Base-by-base conservation (phyloP, 2,888 invertebrate genomes). In the Aquatica leii region DNA sequence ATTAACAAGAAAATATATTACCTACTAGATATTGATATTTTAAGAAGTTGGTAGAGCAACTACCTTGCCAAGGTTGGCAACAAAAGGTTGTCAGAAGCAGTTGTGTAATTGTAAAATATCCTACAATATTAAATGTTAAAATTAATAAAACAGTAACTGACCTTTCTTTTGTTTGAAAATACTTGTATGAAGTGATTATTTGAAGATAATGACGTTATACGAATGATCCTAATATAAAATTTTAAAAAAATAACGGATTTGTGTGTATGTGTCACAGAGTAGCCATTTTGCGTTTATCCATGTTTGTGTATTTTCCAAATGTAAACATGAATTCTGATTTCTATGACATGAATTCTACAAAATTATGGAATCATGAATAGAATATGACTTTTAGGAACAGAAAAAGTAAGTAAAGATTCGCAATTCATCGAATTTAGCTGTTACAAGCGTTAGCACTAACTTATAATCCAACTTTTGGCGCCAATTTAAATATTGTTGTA, bases 271-370 rank as follows among this genome's bases (percentile, higher is more conserved):
- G 71, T 77, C 76, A 76, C 74, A 77, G 78, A 79, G 79, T 73
- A 76, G 81, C 81, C 81, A 81, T 81, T 77, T 81, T 81, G 81
- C 79, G 75, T 24, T 62, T 69, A 54, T 59, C 31, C 18, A 70
- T 74, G 74, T 74, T 73, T 72, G 72, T 75, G 72, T 46, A 71
- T 69, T 69, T 69, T 73, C 35, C 34, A 67, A 77, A 77, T 74
- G 77, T 78, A 79, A 80, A 79, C 77, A 80, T 79, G 79, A 76
- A 77, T 77, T 76, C 73, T 68, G 76, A 78, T 46, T 46, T 46
- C 3, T 46, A 11, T 11, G n/a, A 46, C n/a, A 18, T 18, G 11
- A 3, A 9, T 46, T 11, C 8, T 8, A 17, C 17, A 20, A 66
- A 62, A 65, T 65, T 58, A 14, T n/a, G 70, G 17, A 51, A 46